Evolutionary conservation across 1,140 invertebrate species (phyloP), one percentile per base, ranked within the genome.

Genomic region (Drosophila nebulosa): DNA sequence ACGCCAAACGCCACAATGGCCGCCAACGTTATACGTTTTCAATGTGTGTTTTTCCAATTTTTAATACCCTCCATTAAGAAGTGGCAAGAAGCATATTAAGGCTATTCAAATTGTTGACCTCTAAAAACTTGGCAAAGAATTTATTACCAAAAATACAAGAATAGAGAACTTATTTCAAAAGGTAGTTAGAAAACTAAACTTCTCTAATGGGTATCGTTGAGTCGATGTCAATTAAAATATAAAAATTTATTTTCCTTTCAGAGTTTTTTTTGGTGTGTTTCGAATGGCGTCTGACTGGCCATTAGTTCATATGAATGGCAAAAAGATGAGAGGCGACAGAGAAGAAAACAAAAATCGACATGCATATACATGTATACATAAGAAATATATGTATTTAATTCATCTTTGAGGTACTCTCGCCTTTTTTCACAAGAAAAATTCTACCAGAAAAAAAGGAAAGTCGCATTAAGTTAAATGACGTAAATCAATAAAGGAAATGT

Each of bases 251-350:
- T 46, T 46, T 46, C 18, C 12, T 46, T 46, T 46, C 39, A 21
- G 18, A 21, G 18, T 46, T 46, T 46, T 46, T 46, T 46, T 46
- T 21, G 39, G 39, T 46, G 7, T 46, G 7, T 78, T 79, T 71
- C 64, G 80, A 84, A 84, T 84, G 76, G 79, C 79, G 76, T 79
- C 79, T 79, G 79, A 52, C 72, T 74, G 72, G 61, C 79, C 68
- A 84, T 84, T 84, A 84, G 75, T 84, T 72, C 59, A 61, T 63
- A 64, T 52, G 50, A 24, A 51, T 35, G 63, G n/a, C 51, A 58
- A 60, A 52, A 56, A 55, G 36, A 46, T 50, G 52, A 64, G 24
- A 30, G 21, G 30, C 18, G 39, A 46, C 18, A 46, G 21, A 21
- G 39, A 21, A 46, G 16, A 46, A 46, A 46, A 9, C 16, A 16